Base-by-base conservation (phyloP, 1,140 invertebrate genomes). In the Drosophila bocqueti region DNA sequence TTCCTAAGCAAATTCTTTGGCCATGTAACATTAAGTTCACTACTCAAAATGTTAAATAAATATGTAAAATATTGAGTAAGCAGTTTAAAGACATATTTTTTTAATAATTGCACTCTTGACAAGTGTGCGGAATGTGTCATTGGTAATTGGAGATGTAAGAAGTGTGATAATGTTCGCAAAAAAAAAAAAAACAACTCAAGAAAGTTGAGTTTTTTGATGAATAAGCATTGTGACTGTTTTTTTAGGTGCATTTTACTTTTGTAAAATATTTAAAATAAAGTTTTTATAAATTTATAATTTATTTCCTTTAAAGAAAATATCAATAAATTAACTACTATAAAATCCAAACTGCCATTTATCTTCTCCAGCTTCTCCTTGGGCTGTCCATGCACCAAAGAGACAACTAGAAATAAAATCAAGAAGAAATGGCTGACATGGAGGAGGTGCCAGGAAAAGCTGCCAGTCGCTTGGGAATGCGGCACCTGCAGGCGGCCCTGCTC, bases 401-500 rank as follows among this genome's bases (percentile, higher is more conserved):
- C 29, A 43, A 26, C 16, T 18, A 11, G 6, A 26, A n/a, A 54
- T 69, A 18, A 45, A 72, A 49, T 10, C 43, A 0, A 26, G 13
- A 2, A 59, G 21, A 43, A 24, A 79, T 67, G 59, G 40, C 55
- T 21, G 77, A 81, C 36, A 60, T 76, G 42, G 73, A 87, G 45
- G 58, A 71, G 66, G 65, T 75, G 42, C 61, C 61, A 36, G 62
- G 38, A 78, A 76, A 69, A 62, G 81, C 80, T 71, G 29, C 83
- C 83, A 29, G 54, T 55, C 59, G 79, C 16, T 92, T 95, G 15
- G 96, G 96, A 26, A 93, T 94, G 29, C 94, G 96, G 24, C 96
- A 96, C 83, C 66, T 94, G 26, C 96, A 96, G 83, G 93, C 94
- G 0, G 55, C 96, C 4, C 83, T 96, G 24, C 92, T 96, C 50